Conservation (phyloP, 2,797 vertebrate species). For the Benthosema pterotum region DNA sequence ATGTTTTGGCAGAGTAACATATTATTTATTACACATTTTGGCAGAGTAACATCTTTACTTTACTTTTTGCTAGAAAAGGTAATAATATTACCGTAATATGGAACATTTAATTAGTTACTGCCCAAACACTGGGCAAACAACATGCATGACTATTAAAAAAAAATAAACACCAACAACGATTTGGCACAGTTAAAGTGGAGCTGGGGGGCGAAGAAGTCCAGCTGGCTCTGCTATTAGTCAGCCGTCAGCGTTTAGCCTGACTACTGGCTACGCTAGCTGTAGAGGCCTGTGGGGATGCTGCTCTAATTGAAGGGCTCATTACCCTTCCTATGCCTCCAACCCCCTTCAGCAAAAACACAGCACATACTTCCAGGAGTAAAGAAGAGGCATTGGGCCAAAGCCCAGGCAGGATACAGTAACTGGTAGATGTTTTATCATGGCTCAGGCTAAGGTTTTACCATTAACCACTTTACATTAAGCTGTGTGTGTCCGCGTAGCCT, state of each 20-base stretch:
- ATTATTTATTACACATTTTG: too few relatives aligned
- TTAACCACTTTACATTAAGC: slow-evolving; percentile 26
- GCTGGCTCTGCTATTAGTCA: slow-evolving; percentile 35
- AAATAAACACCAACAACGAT: slow-evolving; percentile 10
- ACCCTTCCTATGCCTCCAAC: slow-evolving; percentile 12
- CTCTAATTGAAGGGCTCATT: slow-evolving; percentile 31
- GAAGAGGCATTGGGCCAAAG: slow-evolving; percentile 18
- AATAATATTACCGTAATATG: too few relatives aligned
- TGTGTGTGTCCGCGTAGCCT: too few relatives aligned
- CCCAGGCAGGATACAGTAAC: slow-evolving; percentile 15
- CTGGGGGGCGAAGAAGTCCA: slow-evolving; percentile 15
- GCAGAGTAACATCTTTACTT: too few relatives aligned
- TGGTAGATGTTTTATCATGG: slow-evolving; percentile 19
- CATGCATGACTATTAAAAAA: slow-evolving; percentile 14
- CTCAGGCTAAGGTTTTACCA: slow-evolving; percentile 39
- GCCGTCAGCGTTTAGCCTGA: slow-evolving; percentile 47
- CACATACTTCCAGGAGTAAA: slow-evolving; percentile 31
- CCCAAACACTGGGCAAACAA: too few relatives aligned
- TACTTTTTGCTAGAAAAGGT: too few relatives aligned
- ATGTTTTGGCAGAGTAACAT: too few relatives aligned
- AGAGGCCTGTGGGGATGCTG: slow-evolving; percentile 38
- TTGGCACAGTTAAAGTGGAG: slow-evolving; percentile 10
- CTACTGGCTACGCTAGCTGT: slow-evolving; percentile 39
- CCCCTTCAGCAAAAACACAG: slow-evolving; percentile 46
- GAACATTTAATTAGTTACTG: too few relatives aligned